Evolutionary conservation across 2,113 vertebrate species (phyloP).

Genomic region (Phalacrocorax brasilianus): DNA sequence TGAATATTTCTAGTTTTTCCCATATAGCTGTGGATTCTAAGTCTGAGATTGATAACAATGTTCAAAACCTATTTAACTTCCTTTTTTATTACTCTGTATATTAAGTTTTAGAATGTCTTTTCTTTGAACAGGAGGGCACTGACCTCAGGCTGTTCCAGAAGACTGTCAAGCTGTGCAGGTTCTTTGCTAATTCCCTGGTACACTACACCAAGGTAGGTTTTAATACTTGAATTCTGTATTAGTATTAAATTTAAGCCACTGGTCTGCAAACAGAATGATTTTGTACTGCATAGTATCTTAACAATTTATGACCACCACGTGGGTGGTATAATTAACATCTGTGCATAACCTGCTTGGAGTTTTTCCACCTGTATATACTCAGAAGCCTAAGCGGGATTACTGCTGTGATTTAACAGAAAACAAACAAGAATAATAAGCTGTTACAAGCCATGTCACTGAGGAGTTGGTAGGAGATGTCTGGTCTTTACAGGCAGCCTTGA

Average conservation of each 20-base stretch:
- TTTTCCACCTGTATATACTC: background rate
- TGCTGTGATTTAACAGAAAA: background rate
- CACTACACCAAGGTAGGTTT: constrained; percentile 91
- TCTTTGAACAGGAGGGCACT: constrained; percentile 73
- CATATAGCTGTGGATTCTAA: background rate
- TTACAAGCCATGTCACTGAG: background rate
- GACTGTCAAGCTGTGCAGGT: constrained; percentile 90
- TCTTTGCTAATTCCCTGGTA: constrained; percentile 93
- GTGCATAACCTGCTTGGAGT: background rate
- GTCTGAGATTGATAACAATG: no score
- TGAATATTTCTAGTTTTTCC: background rate
- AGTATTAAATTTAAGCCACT: background rate
- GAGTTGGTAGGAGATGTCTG: background rate
- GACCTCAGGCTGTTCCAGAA: constrained; percentile 90
- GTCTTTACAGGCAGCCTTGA: background rate
- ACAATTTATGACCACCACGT: background rate
- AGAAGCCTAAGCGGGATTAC: background rate
- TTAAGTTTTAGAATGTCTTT: background rate
- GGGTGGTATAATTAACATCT: background rate
- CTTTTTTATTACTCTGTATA: background rate
- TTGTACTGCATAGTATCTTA: background rate
- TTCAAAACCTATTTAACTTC: background rate
- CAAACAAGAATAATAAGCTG: background rate
- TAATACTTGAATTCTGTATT: background rate
- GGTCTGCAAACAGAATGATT: background rate